Percentiles rank a stretch among this genome's conserved stretches.
Evolutionary conservation across 2,888 invertebrate genomes (phyloP).

Genomic region (Corythucha ciliata): DNA sequence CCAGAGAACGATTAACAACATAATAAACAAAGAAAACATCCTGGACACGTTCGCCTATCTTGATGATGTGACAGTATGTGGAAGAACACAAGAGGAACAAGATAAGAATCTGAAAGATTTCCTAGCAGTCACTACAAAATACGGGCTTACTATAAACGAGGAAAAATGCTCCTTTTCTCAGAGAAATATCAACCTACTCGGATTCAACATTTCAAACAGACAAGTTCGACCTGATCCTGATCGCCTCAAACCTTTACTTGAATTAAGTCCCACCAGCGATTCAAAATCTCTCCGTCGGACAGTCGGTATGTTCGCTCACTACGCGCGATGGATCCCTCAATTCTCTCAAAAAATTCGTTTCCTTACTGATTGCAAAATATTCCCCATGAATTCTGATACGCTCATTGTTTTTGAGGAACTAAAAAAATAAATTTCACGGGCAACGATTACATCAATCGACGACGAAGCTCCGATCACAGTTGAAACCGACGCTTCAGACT

Average conservation of each 20-base stretch:
- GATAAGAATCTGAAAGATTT: constrained; percentile 20
- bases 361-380: background rate
- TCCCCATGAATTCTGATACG: background rate
- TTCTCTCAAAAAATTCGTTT: background rate
- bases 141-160: background rate
- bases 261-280: background rate
- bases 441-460: constrained; percentile 2
- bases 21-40: too few species aligned
- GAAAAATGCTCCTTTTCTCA: background rate
- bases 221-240: constrained; percentile 5
- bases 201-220: constrained; percentile 6
- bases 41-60: too few species aligned
- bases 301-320: constrained; percentile 4
- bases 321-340: background rate
- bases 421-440: background rate
- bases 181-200: constrained; percentile 7
- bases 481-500: constrained; percentile 11
- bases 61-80: constrained; percentile 24
- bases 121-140: too few species aligned
- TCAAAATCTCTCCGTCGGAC: background rate
- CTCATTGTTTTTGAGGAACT: background rate
- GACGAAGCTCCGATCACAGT: background rate
- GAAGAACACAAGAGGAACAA: constrained; percentile 23
- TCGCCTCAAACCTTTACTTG: too few species aligned
- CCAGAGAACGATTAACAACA: too few species aligned